Evolutionary conservation across 1,140 invertebrate species (phyloP).

Genomic region (Philotrypesis tridentata): DNA sequence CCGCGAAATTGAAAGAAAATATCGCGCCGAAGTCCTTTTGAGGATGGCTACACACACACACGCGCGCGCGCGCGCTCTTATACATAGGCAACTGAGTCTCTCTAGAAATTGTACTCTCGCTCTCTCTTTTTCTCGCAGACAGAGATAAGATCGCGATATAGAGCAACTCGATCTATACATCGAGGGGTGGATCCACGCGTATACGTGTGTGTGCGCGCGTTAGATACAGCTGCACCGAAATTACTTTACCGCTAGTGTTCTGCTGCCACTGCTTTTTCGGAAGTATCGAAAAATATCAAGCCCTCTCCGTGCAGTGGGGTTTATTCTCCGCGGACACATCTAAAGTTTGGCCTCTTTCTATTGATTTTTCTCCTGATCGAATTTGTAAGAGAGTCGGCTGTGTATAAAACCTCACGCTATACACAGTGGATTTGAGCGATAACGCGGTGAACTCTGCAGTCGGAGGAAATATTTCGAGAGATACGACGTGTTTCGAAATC

Average conservation of each 20-base stretch:
- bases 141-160: slow-evolving; percentile 43
- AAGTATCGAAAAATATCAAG: slow-evolving; percentile 43
- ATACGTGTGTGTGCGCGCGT: slow-evolving; percentile 6
- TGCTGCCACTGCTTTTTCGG: slow-evolving; percentile 12
- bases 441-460: not conserved
- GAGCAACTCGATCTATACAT: slow-evolving; percentile 8
- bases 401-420: no score
- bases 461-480: not conserved
- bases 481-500: no score
- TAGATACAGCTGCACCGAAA: slow-evolving; percentile 38
- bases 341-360: not conserved
- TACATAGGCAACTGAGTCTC: not conserved
- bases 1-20: slow-evolving; percentile 68
- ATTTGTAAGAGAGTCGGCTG: not conserved
- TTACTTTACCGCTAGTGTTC: slow-evolving; percentile 44
- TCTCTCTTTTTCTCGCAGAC: no score
- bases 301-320: not conserved
- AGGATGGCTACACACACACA: slow-evolving; percentile 2
- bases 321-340: slow-evolving; percentile 21
- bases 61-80: not conserved
- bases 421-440: not conserved
- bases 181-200: not conserved
- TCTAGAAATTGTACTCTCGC: not conserved
- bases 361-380: slow-evolving; percentile 19
- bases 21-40: slow-evolving; percentile 48